A percentile compares a stretch with the other conserved stretches of the same genome.
These are phyloP conservation scores for Pelusios castaneus DNA, from an alignment of 2,113 vertebrate species.

Conservation along the genomic window DNA sequence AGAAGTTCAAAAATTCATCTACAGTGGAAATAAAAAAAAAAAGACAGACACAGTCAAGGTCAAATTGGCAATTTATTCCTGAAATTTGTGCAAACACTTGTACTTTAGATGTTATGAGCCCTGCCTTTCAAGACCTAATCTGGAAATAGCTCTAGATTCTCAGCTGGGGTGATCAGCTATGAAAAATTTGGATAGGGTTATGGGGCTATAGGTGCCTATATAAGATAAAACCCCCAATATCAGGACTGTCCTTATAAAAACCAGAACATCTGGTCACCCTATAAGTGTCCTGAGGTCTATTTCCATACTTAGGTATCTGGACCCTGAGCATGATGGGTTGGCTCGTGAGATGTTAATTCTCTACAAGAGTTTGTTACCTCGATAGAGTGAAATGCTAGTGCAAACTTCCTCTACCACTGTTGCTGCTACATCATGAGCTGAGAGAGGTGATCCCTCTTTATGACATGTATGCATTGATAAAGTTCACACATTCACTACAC, in stretches of 20 bases:
- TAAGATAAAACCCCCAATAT: no score
- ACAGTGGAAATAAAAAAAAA: constrained; percentile 23
- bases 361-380: neutral
- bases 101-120: constrained; percentile 64
- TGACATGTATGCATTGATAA: neutral
- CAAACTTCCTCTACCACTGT: neutral
- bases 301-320: constrained; percentile 50
- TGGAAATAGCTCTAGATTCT: constrained; percentile 47
- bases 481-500: neutral
- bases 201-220: no score
- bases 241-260: no score
- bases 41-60: constrained; percentile 56
- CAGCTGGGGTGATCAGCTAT: neutral
- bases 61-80: constrained; percentile 64
- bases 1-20: constrained; percentile 59
- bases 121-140: constrained; percentile 46
- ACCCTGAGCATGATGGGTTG: constrained; percentile 53
- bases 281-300: neutral
- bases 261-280: no score
- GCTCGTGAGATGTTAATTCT: constrained; percentile 53
- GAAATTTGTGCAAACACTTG: constrained; percentile 66
- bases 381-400: constrained; percentile 15
- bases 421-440: neutral
- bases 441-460: neutral
- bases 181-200: no score